Evolutionary conservation across 1,140 invertebrate genomes (phyloP).

Genomic region (Cheumatopsyche charites): DNA sequence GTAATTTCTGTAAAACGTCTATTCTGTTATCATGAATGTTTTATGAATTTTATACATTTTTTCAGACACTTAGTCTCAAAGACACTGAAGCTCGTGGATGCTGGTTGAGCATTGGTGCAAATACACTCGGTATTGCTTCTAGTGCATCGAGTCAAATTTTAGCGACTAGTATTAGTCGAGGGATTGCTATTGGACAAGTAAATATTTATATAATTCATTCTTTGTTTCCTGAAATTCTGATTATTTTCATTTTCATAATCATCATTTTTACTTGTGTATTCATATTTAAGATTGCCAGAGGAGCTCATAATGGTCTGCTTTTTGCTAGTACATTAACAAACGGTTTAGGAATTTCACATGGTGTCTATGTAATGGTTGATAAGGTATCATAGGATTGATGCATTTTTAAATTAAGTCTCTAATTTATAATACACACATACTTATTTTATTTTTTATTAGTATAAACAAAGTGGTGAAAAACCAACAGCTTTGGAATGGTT

Average conservation of each 20-base stretch:
- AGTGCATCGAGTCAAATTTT: conserved; percentile 50
- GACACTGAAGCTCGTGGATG: conserved; percentile 53
- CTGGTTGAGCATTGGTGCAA: conserved; percentile 54
- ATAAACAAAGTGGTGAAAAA: conserved; percentile 47
- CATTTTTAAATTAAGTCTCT: no score
- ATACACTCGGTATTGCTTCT: conserved; percentile 51
- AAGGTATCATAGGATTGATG: neutral
- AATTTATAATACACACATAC: no score
- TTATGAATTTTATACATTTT: no score
- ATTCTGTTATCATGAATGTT: no score
- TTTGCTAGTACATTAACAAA: conserved; percentile 26
- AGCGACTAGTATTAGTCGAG: conserved; percentile 32
- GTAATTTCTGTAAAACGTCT: no score
- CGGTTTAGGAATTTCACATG: conserved; percentile 36
- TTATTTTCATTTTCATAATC: no score
- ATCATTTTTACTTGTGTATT: no score
- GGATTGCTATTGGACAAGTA: conserved; percentile 41
- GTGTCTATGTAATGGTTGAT: conserved; percentile 7
- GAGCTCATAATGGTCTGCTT: neutral
- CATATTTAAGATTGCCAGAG: neutral
- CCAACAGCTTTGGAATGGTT: conserved; percentile 47
- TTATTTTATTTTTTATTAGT: conserved; percentile 41
- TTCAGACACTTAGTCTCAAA: conserved; percentile 51
- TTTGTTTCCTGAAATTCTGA: no score
- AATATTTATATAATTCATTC: conserved; percentile 13